Percentiles rank a stretch among this genome's conserved stretches.
Conservation (phyloP, 2,888 invertebrate species). For the Thera britannica region DNA sequence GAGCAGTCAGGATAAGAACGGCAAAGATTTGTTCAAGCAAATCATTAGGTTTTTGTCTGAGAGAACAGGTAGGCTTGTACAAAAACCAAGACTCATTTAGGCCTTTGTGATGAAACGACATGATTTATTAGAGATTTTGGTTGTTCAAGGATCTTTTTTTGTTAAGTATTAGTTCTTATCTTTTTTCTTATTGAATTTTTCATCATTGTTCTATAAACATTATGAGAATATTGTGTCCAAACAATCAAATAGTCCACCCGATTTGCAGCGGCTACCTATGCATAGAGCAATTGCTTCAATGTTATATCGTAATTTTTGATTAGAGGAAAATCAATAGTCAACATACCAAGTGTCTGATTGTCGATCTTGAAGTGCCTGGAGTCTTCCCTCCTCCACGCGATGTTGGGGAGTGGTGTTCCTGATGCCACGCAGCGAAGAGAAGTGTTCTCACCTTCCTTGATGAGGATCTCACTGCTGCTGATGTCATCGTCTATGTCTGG, state of each 20-base stretch:
- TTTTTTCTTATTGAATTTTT: no score
- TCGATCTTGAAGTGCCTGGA: constrained; percentile 85
- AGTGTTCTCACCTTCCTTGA: constrained; percentile 91
- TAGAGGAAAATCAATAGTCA: background rate
- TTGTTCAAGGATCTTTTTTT: constrained; percentile 1
- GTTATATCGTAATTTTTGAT: no score
- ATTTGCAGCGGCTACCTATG: no score
- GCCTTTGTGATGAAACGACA: constrained; percentile 19
- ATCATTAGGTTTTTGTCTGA: constrained; percentile 38
- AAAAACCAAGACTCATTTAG: constrained; percentile 23
- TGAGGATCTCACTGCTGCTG: constrained; percentile 90
- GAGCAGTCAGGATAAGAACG: constrained; percentile 19
- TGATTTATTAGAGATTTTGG: constrained; percentile 17
- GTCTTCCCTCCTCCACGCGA: constrained; percentile 93
- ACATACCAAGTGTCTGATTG: constrained; percentile 69
- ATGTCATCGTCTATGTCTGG: constrained; percentile 91
- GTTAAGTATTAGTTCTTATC: background rate
- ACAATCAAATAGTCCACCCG: no score
- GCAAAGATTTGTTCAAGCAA: constrained; percentile 38
- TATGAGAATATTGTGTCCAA: no score
- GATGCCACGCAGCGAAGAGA: constrained; percentile 91
- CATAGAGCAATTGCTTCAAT: no score
- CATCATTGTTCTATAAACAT: background rate
- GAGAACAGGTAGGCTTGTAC: constrained; percentile 14
- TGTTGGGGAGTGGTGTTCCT: constrained; percentile 90